A percentile compares a stretch with the other conserved stretches of the same genome.
phyloP scores from a whole-genome alignment of 2,888 invertebrate species.

The Caenorhabditis becei region DNA sequence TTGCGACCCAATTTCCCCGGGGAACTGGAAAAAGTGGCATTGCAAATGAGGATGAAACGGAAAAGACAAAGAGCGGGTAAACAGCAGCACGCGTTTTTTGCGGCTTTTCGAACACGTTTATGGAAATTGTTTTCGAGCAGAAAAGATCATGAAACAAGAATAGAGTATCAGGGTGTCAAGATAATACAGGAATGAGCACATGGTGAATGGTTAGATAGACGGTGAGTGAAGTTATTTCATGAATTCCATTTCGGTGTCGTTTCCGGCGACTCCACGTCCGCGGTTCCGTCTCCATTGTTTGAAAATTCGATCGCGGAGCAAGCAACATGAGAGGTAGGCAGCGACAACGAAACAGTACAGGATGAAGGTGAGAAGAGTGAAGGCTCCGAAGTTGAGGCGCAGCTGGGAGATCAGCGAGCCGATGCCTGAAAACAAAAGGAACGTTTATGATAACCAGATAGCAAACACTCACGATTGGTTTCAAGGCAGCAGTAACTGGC shows the following conservation, averaged over 20 bases:
- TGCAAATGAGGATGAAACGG: slow-evolving; percentile 48
- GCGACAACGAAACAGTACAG: neutral
- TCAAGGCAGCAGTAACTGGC: slow-evolving; percentile 3
- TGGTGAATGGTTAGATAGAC: neutral
- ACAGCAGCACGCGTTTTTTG: neutral
- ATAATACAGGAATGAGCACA: too few relatives aligned
- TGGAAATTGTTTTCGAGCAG: neutral
- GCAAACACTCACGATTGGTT: slow-evolving; percentile 3
- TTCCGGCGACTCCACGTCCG: neutral
- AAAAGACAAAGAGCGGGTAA: neutral
- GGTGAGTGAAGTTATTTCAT: neutral
- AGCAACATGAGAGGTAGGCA: neutral
- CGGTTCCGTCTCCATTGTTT: neutral
- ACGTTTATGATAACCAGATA: neutral
- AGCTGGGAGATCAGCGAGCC: neutral
- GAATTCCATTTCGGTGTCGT: neutral
- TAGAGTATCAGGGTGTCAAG: too few relatives aligned
- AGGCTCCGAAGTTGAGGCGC: neutral
- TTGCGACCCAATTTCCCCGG: slow-evolving; percentile 52
- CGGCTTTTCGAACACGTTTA: neutral
- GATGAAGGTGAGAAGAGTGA: neutral
- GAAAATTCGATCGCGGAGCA: neutral
- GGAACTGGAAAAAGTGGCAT: slow-evolving; percentile 45
- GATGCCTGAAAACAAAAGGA: neutral
- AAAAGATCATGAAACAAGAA: neutral